phyloP scores from a whole-genome alignment of 1,140 invertebrate species.

The Camponotus floridanus region DNA sequence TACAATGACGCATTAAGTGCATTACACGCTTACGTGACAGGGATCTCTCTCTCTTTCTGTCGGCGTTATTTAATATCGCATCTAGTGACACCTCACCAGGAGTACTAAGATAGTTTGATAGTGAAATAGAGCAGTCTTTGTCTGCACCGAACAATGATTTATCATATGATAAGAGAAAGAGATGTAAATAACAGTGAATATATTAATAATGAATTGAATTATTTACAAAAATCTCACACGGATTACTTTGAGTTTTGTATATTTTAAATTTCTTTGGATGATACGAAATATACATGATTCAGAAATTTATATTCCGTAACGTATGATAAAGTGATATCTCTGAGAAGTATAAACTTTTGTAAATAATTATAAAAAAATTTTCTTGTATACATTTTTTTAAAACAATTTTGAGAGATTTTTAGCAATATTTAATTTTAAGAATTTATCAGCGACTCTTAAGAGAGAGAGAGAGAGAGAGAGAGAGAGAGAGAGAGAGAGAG shows the following conservation, averaged over 20 bases:
- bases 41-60: neutral
- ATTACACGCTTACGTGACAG: constrained; percentile 14
- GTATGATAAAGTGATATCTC: too few relatives aligned
- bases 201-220: constrained; percentile 1
- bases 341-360: too few relatives aligned
- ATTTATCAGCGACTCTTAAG: neutral
- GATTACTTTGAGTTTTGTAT: too few relatives aligned
- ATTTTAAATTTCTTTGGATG: too few relatives aligned
- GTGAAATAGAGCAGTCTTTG: neutral
- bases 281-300: too few relatives aligned
- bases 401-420: neutral
- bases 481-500: neutral
- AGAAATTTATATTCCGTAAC: too few relatives aligned
- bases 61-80: constrained; percentile 55
- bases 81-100: constrained; percentile 46
- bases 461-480: neutral
- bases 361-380: too few relatives aligned
- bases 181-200: neutral
- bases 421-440: neutral
- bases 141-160: constrained; percentile 41
- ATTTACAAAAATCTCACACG: too few relatives aligned
- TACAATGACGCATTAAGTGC: constrained; percentile 66
- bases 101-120: neutral
- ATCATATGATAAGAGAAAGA: neutral
- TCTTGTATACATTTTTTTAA: neutral